A percentile compares a stretch with the other conserved stretches of the same genome.
Evolutionary conservation across 2,888 invertebrate genomes (phyloP).

Genomic region (Eupithecia subfuscata): DNA sequence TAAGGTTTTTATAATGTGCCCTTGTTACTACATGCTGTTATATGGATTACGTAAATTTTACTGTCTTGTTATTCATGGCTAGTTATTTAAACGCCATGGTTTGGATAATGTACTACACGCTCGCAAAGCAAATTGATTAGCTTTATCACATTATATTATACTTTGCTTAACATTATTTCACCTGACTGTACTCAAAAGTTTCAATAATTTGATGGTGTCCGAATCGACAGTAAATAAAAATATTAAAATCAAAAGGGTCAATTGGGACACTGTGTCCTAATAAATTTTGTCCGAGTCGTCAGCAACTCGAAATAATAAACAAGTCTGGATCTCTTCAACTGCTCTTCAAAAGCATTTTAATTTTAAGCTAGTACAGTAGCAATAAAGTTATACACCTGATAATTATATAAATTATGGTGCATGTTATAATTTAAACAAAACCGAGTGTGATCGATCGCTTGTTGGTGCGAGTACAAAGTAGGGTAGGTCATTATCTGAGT

Average conservation of each 20-base stretch:
- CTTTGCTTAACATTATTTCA: too few relatives aligned
- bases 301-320: neutral
- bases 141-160: too few relatives aligned
- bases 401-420: neutral
- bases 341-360: neutral
- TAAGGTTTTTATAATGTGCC: neutral
- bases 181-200: too few relatives aligned
- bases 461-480: neutral
- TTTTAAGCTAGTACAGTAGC: neutral
- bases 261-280: too few relatives aligned
- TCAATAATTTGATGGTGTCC: too few relatives aligned
- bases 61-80: neutral
- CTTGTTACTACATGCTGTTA: neutral
- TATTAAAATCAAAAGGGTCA: too few relatives aligned
- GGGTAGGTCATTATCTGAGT: neutral
- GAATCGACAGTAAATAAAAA: too few relatives aligned
- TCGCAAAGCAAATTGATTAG: too few relatives aligned
- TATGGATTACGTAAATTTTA: neutral
- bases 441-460: neutral
- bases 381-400: neutral
- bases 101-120: too few relatives aligned
- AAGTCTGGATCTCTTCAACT: neutral
- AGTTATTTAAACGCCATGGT: neutral
- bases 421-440: neutral
- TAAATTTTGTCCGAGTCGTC: too few relatives aligned